Conservation (phyloP, 2,888 invertebrate genomes). For the Eilema depressum region DNA sequence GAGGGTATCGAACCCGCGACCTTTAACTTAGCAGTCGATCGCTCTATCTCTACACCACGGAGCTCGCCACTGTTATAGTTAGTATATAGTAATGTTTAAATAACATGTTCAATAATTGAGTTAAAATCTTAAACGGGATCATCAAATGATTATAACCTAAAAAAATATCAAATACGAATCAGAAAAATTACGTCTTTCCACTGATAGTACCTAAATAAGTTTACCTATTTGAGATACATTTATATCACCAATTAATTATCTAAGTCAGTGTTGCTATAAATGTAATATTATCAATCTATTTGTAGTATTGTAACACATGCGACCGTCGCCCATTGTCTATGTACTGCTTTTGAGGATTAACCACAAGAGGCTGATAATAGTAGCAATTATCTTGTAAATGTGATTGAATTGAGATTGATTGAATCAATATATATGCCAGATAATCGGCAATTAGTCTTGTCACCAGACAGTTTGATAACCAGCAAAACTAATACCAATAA, state of each 20-base stretch:
- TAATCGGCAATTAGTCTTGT: slow-evolving; percentile 58
- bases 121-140: too few species aligned
- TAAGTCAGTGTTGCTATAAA: not conserved
- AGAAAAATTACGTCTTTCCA: not conserved
- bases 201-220: too few species aligned
- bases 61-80: too few species aligned
- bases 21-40: too few species aligned
- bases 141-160: too few species aligned
- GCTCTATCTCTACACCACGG: too few species aligned
- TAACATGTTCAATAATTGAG: too few species aligned
- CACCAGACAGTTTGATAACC: not conserved
- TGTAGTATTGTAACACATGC: slow-evolving; percentile 12
- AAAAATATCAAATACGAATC: too few species aligned
- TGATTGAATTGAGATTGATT: slow-evolving; percentile 61
- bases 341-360: slow-evolving; percentile 33
- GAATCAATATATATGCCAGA: slow-evolving; percentile 58
- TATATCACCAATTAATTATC: not conserved
- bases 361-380: slow-evolving; percentile 29
- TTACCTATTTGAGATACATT: too few species aligned
- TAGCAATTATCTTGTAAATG: slow-evolving; percentile 54
- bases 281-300: slow-evolving; percentile 22
- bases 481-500: not conserved
- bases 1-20: too few species aligned
- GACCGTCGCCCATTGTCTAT: slow-evolving; percentile 23
- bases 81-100: too few species aligned